Percentiles rank a stretch among this genome's conserved stretches.
Evolutionary conservation across 30 jellyfish, hydroid and myxozoan genomes (phyloP).

Genomic region (Aurelia aurita): DNA sequence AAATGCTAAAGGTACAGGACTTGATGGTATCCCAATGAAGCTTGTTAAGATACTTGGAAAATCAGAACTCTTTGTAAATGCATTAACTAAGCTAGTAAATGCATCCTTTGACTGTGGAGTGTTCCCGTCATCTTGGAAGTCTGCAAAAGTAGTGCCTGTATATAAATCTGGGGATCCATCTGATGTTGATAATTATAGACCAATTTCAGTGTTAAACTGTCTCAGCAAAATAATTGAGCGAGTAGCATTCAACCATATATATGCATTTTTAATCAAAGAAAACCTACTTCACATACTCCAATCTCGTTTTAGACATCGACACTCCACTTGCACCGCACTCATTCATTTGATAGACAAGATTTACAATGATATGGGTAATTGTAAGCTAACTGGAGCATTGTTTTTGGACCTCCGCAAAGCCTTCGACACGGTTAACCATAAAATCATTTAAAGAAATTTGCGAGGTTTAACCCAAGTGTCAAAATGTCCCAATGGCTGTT

Average conservation of each 20-base stretch:
- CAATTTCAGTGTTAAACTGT: constrained; percentile 3
- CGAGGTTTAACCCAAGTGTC: no score
- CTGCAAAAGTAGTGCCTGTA: constrained; percentile 11
- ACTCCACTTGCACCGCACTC: constrained; percentile 20
- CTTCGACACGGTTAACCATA: no score
- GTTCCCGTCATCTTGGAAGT: constrained; percentile 29
- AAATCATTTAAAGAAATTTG: no score
- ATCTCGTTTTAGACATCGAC: constrained; percentile 1
- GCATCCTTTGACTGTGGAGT: constrained; percentile 13
- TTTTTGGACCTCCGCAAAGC: constrained; percentile 24
- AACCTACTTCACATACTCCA: no score
- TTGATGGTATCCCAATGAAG: constrained; percentile 29
- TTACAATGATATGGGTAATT: constrained; percentile 4
- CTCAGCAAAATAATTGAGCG: constrained; percentile 28
- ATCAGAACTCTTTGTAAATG: constrained; percentile 1
- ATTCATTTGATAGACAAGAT: neutral
- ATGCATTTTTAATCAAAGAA: neutral
- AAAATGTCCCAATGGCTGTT: no score
- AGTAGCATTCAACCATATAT: constrained; percentile 11
- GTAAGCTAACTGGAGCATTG: constrained; percentile 13
- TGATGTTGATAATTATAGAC: constrained; percentile 13
- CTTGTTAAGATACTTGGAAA: constrained; percentile 25
- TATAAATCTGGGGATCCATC: constrained; percentile 10
- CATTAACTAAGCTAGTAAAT: constrained; percentile 11
- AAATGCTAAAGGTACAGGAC: constrained; percentile 40